Base-by-base conservation (phyloP, 2,797 vertebrate species). In the Carapus acus region DNA sequence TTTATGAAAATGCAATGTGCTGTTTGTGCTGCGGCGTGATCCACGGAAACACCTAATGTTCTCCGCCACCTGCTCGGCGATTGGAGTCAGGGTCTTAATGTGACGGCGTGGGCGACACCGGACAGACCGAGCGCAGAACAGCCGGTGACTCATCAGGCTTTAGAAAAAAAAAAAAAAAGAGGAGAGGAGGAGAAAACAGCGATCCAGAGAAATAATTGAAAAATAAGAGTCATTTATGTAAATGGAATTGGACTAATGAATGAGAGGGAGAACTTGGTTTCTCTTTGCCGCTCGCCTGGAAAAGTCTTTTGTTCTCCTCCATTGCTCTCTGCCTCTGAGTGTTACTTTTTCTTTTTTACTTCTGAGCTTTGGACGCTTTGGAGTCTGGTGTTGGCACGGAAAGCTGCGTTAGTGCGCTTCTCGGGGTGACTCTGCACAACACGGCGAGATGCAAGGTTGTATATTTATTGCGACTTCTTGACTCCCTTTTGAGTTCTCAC, bases 61-160 rank as follows among this genome's bases (percentile, higher is more conserved):
- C 65, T 27, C 41, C 6, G 49, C 78, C 78, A 80, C 75, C 78
- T 77, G 78, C 64, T 80, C 39, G n/a, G 48, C 53, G 71, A 69
- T 71, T 55, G 46, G 61, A 73, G 76, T 69, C 58, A 33, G 60
- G 76, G 73, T 77, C 75, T 63, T 55, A 58, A 68, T 58, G 76
- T 40, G 40, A 38, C 34, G 8, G 71, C 24, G 79, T 80, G 74
- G 75, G 77, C 52, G 65, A 70, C 59, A 49, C 56, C 7, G 75
- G 77, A 80, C 78, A 71, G 48, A 59, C 66, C 42, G 57, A 48
- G 65, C 69, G 58, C 62, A 65, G 62, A 74, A 64, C 71, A 79
- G 68, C 58, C 67, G 74, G 42, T 83, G 78, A 80, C 65, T 85
- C 71, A 84, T 73, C 64, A 23, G 51, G 56, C 49, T 45, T 74